These are phyloP conservation scores for Ceratitis capitata DNA, from an alignment of 1,140 invertebrate species.

Conservation along the genomic window DNA sequence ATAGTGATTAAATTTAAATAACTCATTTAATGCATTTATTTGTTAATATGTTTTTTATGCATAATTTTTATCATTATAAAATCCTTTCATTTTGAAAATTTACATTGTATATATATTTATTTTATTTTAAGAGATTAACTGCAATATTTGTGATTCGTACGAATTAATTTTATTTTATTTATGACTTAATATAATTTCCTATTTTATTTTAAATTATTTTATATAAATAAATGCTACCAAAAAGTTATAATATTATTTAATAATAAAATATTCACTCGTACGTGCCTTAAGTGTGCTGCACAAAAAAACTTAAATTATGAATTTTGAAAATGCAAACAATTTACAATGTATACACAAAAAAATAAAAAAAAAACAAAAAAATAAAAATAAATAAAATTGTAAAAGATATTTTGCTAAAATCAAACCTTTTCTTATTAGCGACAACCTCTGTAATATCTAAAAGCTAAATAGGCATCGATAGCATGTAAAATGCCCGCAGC, in stretches of 20 bases:
- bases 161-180: neutral
- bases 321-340: neutral
- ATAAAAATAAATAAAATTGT: neutral
- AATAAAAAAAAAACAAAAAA: too few relatives aligned
- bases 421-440: conserved; percentile 60
- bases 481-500: conserved; percentile 77
- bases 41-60: neutral
- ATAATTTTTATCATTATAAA: neutral
- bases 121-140: too few relatives aligned
- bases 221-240: neutral
- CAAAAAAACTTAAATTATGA: neutral
- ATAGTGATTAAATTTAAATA: neutral
- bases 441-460: conserved; percentile 72
- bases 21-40: neutral
- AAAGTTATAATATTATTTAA: neutral
- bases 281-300: neutral
- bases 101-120: neutral
- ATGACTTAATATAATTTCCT: neutral
- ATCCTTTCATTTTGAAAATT: neutral
- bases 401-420: neutral
- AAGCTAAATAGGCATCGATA: conserved; percentile 78
- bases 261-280: neutral
- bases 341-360: neutral
- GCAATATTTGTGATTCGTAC: neutral
- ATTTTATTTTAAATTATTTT: neutral